Evolutionary conservation across 37 sponge, comb jelly and placozoan species (phyloP).

Genomic region (Geodia barretti): DNA sequence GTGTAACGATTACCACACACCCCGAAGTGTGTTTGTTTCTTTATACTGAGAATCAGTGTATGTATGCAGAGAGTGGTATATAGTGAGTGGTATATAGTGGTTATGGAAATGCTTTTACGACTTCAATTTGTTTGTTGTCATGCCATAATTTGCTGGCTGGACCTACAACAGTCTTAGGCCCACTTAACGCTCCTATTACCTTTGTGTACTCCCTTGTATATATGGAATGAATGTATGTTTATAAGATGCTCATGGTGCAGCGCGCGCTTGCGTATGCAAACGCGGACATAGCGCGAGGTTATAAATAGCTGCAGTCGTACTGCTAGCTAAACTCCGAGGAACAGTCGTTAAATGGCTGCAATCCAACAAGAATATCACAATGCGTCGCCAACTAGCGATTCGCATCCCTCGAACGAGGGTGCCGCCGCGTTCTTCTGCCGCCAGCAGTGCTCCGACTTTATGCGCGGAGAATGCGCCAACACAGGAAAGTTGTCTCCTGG

Average conservation of each 20-base stretch:
- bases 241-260: too few relatives aligned
- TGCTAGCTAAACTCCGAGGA: not conserved
- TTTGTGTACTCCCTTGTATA: constrained; percentile 2
- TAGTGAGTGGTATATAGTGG: too few relatives aligned
- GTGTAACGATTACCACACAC: too few relatives aligned
- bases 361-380: not conserved
- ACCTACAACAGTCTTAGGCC: not conserved
- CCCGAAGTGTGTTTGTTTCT: not conserved
- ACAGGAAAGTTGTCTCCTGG: constrained; percentile 5
- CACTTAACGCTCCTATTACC: not conserved
- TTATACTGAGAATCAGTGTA: not conserved
- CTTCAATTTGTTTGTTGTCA: not conserved
- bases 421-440: constrained; percentile 25
- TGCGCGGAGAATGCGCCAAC: constrained; percentile 23
- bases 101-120: too few relatives aligned
- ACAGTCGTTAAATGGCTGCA: too few relatives aligned
- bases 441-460: constrained; percentile 34
- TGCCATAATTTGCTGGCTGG: not conserved
- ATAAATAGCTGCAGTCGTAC: not conserved
- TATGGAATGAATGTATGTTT: not conserved
- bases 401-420: not conserved
- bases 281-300: too few relatives aligned
- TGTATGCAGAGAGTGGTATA: too few relatives aligned
- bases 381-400: not conserved
- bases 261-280: too few relatives aligned